Conservation (phyloP, 2,797 vertebrate genomes). For the Spea hammondii region DNA sequence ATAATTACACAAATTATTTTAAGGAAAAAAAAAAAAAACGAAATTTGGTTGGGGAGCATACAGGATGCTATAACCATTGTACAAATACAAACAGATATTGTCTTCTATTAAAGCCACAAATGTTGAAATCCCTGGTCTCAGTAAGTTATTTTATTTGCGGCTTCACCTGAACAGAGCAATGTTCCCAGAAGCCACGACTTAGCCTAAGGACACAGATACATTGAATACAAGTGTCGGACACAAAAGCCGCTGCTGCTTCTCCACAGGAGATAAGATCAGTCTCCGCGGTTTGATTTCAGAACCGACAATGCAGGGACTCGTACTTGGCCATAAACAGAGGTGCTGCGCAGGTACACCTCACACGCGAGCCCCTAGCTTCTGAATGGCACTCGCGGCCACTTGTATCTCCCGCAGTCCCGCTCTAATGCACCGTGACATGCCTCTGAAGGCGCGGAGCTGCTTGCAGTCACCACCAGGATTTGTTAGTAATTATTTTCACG, state of each 20-base stretch:
- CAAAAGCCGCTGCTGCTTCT: conserved; percentile 23
- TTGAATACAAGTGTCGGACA: background rate
- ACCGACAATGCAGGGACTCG: conserved; percentile 48
- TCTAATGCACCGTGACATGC: conserved; percentile 97
- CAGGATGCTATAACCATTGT: too few relatives aligned
- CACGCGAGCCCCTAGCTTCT: conserved; percentile 41
- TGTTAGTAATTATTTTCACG: conserved; percentile 99
- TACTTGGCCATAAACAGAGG: conserved; percentile 54
- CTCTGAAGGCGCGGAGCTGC: conserved; percentile 97
- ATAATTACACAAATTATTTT: too few relatives aligned
- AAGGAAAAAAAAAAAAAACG: too few relatives aligned
- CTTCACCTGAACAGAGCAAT: too few relatives aligned
- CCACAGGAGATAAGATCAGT: conserved; percentile 6
- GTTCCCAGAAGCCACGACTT: background rate
- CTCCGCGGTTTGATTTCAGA: conserved; percentile 13
- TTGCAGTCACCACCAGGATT: conserved; percentile 95
- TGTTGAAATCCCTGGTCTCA: too few relatives aligned
- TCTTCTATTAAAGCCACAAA: too few relatives aligned
- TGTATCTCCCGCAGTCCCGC: conserved; percentile 67
- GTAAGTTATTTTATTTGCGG: too few relatives aligned
- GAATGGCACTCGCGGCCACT: conserved; percentile 56
- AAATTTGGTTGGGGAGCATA: too few relatives aligned
- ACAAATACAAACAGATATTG: too few relatives aligned
- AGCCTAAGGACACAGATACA: background rate
- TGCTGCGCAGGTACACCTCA: conserved; percentile 57